Evolutionary conservation across 2,113 vertebrate species (phyloP).

Genomic region (Falcunculus frontatus): DNA sequence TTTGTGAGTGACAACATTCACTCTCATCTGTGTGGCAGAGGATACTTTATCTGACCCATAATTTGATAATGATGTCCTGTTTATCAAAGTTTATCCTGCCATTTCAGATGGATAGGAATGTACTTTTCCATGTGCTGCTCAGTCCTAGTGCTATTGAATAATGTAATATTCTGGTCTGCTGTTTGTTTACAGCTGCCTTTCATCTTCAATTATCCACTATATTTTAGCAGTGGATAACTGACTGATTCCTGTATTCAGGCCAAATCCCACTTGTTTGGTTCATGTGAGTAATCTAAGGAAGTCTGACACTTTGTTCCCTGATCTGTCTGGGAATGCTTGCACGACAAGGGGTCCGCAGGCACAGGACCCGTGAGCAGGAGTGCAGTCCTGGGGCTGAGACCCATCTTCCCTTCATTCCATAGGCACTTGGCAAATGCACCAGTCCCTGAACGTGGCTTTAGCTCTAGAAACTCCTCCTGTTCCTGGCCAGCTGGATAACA

Average conservation of each 20-base stretch:
- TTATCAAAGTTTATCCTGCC: background rate
- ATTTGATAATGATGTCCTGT: background rate
- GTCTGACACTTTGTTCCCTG: constrained; percentile 51
- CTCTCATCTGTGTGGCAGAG: background rate
- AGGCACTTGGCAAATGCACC: background rate
- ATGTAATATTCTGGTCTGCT: background rate
- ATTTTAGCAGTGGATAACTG: constrained; percentile 49
- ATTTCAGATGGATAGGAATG: background rate
- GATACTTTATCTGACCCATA: background rate
- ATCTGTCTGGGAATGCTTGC: constrained; percentile 59
- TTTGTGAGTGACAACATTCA: background rate
- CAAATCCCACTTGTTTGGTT: constrained; percentile 54
- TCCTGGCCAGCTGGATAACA: background rate
- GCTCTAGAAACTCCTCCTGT: background rate
- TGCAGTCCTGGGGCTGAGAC: background rate
- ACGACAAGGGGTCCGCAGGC: background rate
- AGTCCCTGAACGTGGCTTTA: background rate
- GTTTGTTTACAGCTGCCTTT: constrained; percentile 59
- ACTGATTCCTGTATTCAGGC: constrained; percentile 54
- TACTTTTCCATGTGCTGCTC: background rate
- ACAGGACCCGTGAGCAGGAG: background rate
- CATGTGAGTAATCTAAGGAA: constrained; percentile 54
- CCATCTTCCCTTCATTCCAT: background rate
- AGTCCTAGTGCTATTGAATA: background rate
- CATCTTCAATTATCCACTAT: constrained; percentile 54